Evolutionary conservation across 1,140 invertebrate species (phyloP).

Genomic region (Formica exsecta): DNA sequence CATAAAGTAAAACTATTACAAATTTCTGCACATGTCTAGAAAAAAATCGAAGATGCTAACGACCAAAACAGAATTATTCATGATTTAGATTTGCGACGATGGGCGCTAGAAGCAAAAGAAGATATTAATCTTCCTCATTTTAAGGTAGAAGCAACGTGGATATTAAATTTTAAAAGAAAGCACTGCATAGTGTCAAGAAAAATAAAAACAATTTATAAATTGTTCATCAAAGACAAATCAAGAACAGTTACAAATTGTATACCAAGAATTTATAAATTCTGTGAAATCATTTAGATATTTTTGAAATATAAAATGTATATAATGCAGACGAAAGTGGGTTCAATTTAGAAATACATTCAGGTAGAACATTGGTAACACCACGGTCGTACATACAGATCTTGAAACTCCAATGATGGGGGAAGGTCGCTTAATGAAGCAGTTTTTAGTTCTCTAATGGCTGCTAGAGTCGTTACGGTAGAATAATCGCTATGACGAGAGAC

Average conservation of each 20-base stretch:
- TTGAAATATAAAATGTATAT: background rate
- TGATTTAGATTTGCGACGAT: too few relatives aligned
- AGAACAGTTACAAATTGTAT: background rate
- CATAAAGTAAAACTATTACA: too few relatives aligned
- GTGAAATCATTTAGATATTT: background rate
- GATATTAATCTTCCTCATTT: background rate
- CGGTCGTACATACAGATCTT: too few relatives aligned
- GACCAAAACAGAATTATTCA: too few relatives aligned
- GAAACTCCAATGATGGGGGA: too few relatives aligned
- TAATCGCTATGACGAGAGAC: too few relatives aligned
- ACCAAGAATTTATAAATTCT: background rate
- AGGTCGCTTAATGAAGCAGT: constrained; percentile 2
- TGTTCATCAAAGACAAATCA: background rate
- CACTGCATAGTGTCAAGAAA: background rate
- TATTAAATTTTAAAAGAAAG: constrained; percentile 29
- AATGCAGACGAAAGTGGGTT: constrained; percentile 3
- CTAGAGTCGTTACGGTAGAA: too few relatives aligned
- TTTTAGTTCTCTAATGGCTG: background rate
- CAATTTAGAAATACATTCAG: background rate
- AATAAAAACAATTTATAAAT: constrained; percentile 16
- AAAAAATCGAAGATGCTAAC: too few relatives aligned
- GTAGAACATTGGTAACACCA: too few relatives aligned
- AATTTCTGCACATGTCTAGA: too few relatives aligned
- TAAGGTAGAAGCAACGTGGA: background rate
- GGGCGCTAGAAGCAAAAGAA: too few relatives aligned